These are phyloP conservation scores for Magallana gigas DNA, from an alignment of 1,140 invertebrate genomes.

Conservation along the genomic window DNA sequence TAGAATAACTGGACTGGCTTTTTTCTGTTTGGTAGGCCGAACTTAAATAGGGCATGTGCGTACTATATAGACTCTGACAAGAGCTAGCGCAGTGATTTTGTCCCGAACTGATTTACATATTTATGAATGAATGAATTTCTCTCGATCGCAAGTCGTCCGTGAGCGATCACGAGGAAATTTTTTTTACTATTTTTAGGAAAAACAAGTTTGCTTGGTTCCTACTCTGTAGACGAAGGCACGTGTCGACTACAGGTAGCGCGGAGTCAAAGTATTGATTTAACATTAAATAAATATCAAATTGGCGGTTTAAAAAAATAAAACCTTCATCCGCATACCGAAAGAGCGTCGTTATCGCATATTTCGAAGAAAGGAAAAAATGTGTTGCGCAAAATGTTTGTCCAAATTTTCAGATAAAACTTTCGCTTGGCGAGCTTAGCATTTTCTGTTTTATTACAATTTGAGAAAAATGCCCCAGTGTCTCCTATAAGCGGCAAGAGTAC, in stretches of 20 bases:
- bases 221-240: background rate
- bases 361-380: background rate
- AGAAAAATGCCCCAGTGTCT: constrained; percentile 1
- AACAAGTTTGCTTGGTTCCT: background rate
- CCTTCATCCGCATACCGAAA: background rate
- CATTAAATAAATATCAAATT: constrained; percentile 36
- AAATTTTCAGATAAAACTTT: background rate
- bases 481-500: background rate
- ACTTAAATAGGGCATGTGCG: constrained; percentile 25
- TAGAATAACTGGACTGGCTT: background rate
- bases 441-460: background rate
- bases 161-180: background rate
- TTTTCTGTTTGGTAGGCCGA: background rate
- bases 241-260: background rate
- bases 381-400: background rate
- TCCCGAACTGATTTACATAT: constrained; percentile 7
- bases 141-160: constrained; percentile 12
- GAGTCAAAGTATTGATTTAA: constrained; percentile 27
- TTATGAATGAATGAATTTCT: constrained; percentile 26
- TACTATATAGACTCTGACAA: constrained; percentile 16
- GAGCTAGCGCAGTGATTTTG: background rate
- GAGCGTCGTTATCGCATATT: background rate
- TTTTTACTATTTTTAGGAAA: background rate
- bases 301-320: constrained; percentile 5
- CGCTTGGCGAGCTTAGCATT: background rate